Conservation (phyloP, 2,888 invertebrate species). For the Drosophila diplacantha region DNA sequence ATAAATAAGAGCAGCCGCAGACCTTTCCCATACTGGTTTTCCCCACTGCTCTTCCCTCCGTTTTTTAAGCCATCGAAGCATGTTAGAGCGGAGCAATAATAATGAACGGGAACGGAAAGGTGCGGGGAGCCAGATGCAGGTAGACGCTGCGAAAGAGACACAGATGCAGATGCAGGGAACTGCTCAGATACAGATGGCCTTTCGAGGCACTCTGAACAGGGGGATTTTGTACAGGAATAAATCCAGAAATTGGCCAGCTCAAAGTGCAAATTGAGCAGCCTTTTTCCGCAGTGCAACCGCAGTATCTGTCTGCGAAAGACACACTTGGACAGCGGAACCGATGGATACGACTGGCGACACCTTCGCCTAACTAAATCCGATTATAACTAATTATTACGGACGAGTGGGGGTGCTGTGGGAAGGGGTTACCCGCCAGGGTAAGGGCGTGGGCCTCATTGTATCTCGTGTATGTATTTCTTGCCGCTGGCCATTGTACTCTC, state of each 20-base stretch:
- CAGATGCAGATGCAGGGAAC: no score
- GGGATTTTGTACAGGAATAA: neutral
- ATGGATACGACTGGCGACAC: slow-evolving; percentile 37
- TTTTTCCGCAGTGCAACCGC: neutral
- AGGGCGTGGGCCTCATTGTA: slow-evolving; percentile 59
- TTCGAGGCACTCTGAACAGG: neutral
- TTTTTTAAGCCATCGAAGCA: slow-evolving; percentile 27
- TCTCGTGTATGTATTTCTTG: neutral
- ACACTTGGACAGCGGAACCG: slow-evolving; percentile 5
- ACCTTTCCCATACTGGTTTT: slow-evolving; percentile 56
- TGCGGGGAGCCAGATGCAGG: slow-evolving; percentile 3
- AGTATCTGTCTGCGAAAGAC: slow-evolving; percentile 4
- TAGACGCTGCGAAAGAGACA: neutral
- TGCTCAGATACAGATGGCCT: neutral
- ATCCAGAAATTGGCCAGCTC: neutral
- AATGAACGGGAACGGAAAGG: slow-evolving; percentile 49
- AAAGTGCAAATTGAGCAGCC: neutral
- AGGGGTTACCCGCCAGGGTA: no score
- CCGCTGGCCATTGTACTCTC: slow-evolving; percentile 16
- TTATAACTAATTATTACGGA: slow-evolving; percentile 74
- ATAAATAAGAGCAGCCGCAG: slow-evolving; percentile 46
- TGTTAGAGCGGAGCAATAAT: slow-evolving; percentile 64
- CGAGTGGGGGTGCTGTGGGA: slow-evolving; percentile 10
- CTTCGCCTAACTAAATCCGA: slow-evolving; percentile 68
- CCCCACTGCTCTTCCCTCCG: slow-evolving; percentile 3